Conservation (phyloP, 2,797 vertebrate species). For the Notoglanidium macrostoma region DNA sequence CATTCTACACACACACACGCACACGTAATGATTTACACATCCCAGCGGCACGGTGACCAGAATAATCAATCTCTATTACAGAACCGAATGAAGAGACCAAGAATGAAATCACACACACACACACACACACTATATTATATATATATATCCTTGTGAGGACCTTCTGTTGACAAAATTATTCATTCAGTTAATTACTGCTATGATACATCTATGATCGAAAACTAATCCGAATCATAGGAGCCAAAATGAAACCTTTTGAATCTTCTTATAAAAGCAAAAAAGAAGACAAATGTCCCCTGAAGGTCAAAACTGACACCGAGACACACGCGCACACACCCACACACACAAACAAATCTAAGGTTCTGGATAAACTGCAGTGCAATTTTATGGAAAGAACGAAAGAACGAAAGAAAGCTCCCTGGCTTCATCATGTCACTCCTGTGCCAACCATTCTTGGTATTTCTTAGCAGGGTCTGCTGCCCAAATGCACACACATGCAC, state of each 20-base stretch:
- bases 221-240: background rate
- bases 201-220: background rate
- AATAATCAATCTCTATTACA: constrained; percentile 34
- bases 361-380: background rate
- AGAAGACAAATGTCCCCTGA: background rate
- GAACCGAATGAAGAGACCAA: constrained; percentile 18
- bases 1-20: constrained; percentile 15
- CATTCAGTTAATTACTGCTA: background rate
- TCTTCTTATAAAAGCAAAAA: background rate
- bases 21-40: background rate
- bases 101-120: constrained; percentile 25
- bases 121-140: background rate
- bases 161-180: background rate
- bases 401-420: background rate
- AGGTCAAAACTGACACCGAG: background rate
- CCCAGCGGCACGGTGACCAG: constrained; percentile 18
- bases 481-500: background rate
- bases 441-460: constrained; percentile 8
- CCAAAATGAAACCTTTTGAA: background rate
- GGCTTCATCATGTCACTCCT: background rate
- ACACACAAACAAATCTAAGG: background rate
- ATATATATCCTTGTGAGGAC: background rate
- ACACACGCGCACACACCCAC: background rate
- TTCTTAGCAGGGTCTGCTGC: background rate
- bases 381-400: background rate